Percentiles rank a stretch among this genome's conserved stretches.
These are phyloP conservation scores for Cylas formicarius DNA, from an alignment of 1,140 invertebrate species.

Conservation along the genomic window DNA sequence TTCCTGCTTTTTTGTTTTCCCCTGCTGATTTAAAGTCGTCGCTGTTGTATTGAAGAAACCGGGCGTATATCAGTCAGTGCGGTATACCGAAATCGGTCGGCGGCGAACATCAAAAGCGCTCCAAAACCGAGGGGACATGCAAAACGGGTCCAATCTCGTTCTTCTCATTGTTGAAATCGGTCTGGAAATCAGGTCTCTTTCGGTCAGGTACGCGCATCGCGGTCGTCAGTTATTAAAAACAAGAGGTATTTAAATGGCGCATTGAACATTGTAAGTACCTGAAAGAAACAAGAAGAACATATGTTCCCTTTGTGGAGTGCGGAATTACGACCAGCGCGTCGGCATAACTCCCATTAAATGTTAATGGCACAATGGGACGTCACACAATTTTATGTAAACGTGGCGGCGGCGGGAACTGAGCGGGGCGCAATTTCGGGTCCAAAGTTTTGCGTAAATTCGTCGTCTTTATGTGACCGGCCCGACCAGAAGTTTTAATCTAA, in stretches of 20 bases:
- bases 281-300: slow-evolving; percentile 34
- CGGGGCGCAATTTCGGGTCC: slow-evolving; percentile 27
- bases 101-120: too few relatives aligned
- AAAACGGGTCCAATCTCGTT: too few relatives aligned
- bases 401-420: slow-evolving; percentile 12
- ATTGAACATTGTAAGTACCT: slow-evolving; percentile 31
- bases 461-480: slow-evolving; percentile 4
- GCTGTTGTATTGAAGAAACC: too few relatives aligned
- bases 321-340: slow-evolving; percentile 30
- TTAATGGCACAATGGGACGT: slow-evolving; percentile 40
- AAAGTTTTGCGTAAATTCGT: slow-evolving; percentile 35
- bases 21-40: too few relatives aligned
- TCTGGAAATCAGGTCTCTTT: slow-evolving; percentile 1
- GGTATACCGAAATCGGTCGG: too few relatives aligned
- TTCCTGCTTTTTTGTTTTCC: too few relatives aligned
- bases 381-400: slow-evolving; percentile 38
- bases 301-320: slow-evolving; percentile 37
- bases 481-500: slow-evolving; percentile 30
- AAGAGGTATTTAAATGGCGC: slow-evolving; percentile 24
- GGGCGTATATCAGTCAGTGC: too few relatives aligned
- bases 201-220: neutral
- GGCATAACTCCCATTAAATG: slow-evolving; percentile 41
- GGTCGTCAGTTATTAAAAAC: slow-evolving; percentile 22
- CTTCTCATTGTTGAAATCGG: slow-evolving; percentile 1
- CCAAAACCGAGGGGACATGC: too few relatives aligned